Conservation (phyloP, 2,797 vertebrate species). For the Gadopsis marmoratus region DNA sequence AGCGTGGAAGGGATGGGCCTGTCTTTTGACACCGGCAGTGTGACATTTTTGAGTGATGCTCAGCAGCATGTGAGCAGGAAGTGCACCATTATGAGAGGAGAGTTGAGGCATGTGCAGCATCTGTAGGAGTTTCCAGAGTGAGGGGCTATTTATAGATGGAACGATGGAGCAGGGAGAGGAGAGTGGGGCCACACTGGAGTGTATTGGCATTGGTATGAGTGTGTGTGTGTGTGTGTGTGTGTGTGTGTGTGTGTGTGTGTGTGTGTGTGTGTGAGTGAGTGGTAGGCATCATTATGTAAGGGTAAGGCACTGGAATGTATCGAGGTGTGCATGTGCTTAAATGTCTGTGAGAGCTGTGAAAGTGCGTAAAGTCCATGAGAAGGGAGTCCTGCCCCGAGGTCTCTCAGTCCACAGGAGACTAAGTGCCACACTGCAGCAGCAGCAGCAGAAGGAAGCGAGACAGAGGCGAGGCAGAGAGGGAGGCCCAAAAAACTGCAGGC, state of each 20-base stretch:
- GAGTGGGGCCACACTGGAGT: constrained; percentile 64
- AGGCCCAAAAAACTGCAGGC: constrained; percentile 56
- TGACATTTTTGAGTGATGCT: constrained; percentile 68
- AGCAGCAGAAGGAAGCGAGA: constrained; percentile 23
- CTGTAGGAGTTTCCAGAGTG: constrained; percentile 74
- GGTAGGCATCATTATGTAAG: constrained; percentile 10
- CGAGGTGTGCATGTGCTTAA: neutral
- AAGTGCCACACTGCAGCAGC: constrained; percentile 55
- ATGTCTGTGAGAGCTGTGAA: constrained; percentile 9
- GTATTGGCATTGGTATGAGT: constrained; percentile 48
- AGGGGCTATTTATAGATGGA: constrained; percentile 78
- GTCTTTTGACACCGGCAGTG: constrained; percentile 23
- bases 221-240: no score
- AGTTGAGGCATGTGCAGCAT: constrained; percentile 56
- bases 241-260: constrained; percentile 26
- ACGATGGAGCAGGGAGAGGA: constrained; percentile 64
- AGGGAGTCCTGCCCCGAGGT: constrained; percentile 55
- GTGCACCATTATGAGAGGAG: constrained; percentile 59
- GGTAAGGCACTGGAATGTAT: constrained; percentile 27
- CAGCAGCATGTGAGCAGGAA: constrained; percentile 59
- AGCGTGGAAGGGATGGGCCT: constrained; percentile 21
- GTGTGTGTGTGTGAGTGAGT: constrained; percentile 30
- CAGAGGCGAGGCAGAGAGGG: constrained; percentile 32
- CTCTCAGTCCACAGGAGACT: constrained; percentile 42
- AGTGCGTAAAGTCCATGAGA: constrained; percentile 24